These are phyloP conservation scores for Augiades crinisus DNA, from an alignment of 2,888 invertebrate species.

Conservation along the genomic window DNA sequence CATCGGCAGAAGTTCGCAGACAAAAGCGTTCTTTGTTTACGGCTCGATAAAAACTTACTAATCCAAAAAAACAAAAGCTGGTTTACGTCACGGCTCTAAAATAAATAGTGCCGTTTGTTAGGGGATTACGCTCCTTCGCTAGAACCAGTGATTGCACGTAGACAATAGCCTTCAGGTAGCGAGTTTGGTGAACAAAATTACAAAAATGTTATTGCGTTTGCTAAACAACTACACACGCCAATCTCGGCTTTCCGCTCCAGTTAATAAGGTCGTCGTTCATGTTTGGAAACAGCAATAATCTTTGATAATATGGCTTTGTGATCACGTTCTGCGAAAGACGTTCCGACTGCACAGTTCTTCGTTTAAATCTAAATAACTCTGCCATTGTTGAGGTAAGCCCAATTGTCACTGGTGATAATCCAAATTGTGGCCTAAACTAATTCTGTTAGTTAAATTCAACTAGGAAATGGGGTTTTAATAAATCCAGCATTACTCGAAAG, in stretches of 20 bases:
- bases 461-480: constrained; percentile 16
- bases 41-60: constrained; percentile 26
- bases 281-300: constrained; percentile 20
- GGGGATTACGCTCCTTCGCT: constrained; percentile 62
- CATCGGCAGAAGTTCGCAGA: constrained; percentile 6
- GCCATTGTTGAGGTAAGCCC: constrained; percentile 41
- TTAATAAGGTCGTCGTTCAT: not conserved
- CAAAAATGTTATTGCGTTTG: constrained; percentile 34
- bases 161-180: constrained; percentile 75
- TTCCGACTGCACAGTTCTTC: constrained; percentile 40
- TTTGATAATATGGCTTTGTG: constrained; percentile 29
- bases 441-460: constrained; percentile 19
- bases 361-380: constrained; percentile 34
- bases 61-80: constrained; percentile 52
- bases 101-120: constrained; percentile 65
- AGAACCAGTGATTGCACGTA: constrained; percentile 57
- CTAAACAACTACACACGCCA: constrained; percentile 8
- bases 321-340: constrained; percentile 47
- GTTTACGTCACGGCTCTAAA: constrained; percentile 69
- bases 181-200: constrained; percentile 47
- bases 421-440: constrained; percentile 35
- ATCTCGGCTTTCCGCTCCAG: constrained; percentile 2
- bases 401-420: constrained; percentile 48
- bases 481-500: not conserved
- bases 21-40: constrained; percentile 14